These are phyloP conservation scores for Ciconia boyciana DNA, from an alignment of 2,113 vertebrate species.

Conservation along the genomic window DNA sequence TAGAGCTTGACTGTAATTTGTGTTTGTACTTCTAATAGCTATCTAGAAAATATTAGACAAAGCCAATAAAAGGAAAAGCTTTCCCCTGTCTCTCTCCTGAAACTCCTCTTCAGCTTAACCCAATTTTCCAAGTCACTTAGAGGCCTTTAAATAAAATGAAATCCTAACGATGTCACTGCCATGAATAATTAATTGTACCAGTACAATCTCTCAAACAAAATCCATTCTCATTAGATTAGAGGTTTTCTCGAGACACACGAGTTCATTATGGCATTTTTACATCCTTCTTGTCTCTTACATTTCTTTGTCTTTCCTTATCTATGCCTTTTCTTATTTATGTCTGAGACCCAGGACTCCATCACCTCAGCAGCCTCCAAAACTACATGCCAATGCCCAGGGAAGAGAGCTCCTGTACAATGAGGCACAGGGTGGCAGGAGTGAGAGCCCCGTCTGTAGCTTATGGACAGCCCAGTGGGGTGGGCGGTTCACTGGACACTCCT, in stretches of 20 bases:
- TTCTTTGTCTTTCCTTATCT: conserved; percentile 62
- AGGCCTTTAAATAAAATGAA: conserved; percentile 89
- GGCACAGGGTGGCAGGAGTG: background rate
- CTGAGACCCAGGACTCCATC: conserved; percentile 19
- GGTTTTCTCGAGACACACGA: conserved; percentile 82
- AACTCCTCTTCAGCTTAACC: conserved; percentile 81
- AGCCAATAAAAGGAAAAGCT: conserved; percentile 80
- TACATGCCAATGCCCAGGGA: background rate
- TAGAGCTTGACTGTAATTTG: conserved; percentile 52
- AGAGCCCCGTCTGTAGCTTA: background rate
- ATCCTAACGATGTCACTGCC: conserved; percentile 88
- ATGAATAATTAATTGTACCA: conserved; percentile 98
- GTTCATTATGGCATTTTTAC: conserved; percentile 80
- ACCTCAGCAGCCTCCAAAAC: background rate
- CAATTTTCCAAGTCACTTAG: conserved; percentile 89
- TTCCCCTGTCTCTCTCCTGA: conserved; percentile 70
- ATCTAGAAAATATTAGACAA: conserved; percentile 71
- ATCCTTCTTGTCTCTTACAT: conserved; percentile 61
- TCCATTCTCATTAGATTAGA: conserved; percentile 97
- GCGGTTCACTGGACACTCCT: background rate
- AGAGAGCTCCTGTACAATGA: background rate
- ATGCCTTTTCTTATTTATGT: conserved; percentile 46
- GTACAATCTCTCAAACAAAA: conserved; percentile 88
- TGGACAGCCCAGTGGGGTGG: background rate
- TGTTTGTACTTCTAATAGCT: conserved; percentile 63